A percentile compares a stretch with the other conserved stretches of the same genome.
These are phyloP conservation scores for Argopecten irradians DNA, from an alignment of 1,140 invertebrate species.

Conservation along the genomic window DNA sequence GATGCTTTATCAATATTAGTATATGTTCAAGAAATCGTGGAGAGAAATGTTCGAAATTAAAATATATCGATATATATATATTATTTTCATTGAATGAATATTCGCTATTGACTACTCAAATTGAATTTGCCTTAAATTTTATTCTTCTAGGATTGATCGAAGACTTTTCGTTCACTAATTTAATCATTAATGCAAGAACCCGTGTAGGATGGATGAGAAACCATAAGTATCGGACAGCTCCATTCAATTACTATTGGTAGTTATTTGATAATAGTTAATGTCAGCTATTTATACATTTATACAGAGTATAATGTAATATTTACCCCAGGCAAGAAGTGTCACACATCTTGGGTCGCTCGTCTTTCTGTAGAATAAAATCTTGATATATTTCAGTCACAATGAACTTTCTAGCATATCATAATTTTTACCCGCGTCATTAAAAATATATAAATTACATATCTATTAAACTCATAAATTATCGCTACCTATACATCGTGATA, in stretches of 20 bases:
- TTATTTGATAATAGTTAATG: background rate
- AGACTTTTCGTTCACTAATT: no score
- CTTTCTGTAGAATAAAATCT: conserved; percentile 27
- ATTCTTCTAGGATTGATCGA: no score
- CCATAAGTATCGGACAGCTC: background rate
- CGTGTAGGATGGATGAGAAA: background rate
- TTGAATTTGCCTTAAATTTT: no score
- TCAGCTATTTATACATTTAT: background rate
- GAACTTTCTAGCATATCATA: background rate
- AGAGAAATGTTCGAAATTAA: no score
- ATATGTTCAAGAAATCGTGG: no score
- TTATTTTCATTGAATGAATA: no score
- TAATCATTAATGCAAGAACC: no score
- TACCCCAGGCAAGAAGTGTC: conserved; percentile 28
- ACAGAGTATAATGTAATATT: background rate
- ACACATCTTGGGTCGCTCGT: conserved; percentile 32
- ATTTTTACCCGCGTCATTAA: background rate
- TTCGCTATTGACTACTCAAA: no score
- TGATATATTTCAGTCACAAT: background rate
- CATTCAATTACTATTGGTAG: no score
- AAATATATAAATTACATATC: background rate
- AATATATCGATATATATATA: no score
- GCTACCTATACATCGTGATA: background rate
- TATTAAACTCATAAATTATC: background rate
- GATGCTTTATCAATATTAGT: no score